Evolutionary conservation across 2,797 vertebrate species (phyloP).

Genomic region (Miopithecus talapoin): DNA sequence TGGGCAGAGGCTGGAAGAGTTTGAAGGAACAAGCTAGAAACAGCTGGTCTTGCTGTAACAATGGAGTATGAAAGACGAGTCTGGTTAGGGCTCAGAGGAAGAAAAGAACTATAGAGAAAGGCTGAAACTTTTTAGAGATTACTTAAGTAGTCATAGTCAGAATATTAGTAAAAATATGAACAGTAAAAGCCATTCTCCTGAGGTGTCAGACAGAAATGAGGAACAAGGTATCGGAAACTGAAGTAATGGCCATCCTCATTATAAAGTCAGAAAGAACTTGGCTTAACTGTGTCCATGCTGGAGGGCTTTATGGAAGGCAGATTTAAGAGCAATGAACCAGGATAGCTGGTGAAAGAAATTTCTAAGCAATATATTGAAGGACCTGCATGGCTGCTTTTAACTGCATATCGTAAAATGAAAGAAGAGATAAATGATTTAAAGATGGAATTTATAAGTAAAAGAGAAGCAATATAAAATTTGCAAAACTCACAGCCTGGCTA

Average conservation of each 20-base stretch:
- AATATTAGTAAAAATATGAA: not conserved
- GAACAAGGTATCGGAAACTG: not conserved
- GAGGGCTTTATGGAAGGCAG: not conserved
- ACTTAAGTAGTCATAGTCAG: not conserved
- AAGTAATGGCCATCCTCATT: not conserved
- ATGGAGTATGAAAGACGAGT: not conserved
- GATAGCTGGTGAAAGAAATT: not conserved
- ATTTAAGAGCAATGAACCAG: not conserved
- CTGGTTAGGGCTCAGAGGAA: not conserved
- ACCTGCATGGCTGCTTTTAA: not conserved
- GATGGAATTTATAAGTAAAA: not conserved
- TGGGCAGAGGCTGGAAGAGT: not conserved
- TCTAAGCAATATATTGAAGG: not conserved
- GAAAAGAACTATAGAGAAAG: not conserved
- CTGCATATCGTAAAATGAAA: not conserved
- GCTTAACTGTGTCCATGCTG: not conserved
- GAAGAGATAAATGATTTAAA: not conserved
- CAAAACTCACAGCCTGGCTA: not conserved
- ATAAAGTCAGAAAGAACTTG: not conserved
- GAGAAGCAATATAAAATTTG: not conserved
- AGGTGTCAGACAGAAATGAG: not conserved
- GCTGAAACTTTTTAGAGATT: not conserved
- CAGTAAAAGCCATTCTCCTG: not conserved
- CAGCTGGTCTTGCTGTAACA: not conserved
- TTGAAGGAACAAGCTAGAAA: not conserved